These are phyloP conservation scores for Automeris io DNA, from an alignment of 2,888 invertebrate genomes.

Conservation along the genomic window DNA sequence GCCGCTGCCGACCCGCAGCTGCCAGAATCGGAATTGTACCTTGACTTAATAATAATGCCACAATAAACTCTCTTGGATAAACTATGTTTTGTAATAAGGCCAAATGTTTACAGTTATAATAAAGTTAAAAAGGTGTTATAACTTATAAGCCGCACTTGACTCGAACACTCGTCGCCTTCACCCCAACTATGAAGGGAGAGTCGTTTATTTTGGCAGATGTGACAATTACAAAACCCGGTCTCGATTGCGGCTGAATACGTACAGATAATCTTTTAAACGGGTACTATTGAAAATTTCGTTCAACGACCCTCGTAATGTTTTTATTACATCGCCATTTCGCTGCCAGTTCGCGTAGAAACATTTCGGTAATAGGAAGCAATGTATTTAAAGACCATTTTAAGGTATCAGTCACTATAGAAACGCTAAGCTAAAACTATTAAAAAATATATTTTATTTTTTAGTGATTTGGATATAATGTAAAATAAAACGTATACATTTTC, in stretches of 20 bases:
- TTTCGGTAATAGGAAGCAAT: slow-evolving; percentile 13
- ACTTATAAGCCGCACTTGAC: slow-evolving; percentile 7
- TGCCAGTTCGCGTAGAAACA: slow-evolving; percentile 4
- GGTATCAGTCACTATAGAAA: slow-evolving; percentile 1
- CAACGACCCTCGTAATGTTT: slow-evolving; percentile 25
- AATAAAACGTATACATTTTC: no score
- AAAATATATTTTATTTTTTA: no score
- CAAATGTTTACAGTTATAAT: background rate
- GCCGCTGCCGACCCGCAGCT: no score
- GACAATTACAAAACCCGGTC: slow-evolving; percentile 62
- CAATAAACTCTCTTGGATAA: no score
- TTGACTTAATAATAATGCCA: no score
- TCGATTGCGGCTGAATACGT: slow-evolving; percentile 63
- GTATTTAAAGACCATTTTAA: slow-evolving; percentile 16
- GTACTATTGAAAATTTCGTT: slow-evolving; percentile 32
- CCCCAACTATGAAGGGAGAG: slow-evolving; percentile 12
- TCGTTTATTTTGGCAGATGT: slow-evolving; percentile 61
- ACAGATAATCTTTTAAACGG: slow-evolving; percentile 59
- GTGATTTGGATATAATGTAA: no score
- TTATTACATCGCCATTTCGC: slow-evolving; percentile 15
- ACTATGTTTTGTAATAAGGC: no score
- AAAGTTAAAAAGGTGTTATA: slow-evolving; percentile 1
- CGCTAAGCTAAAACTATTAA: no score
- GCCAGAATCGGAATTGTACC: no score
- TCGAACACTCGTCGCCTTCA: slow-evolving; percentile 12